Conservation (phyloP, 1,140 invertebrate genomes). For the Drosophila pallidifrons region DNA sequence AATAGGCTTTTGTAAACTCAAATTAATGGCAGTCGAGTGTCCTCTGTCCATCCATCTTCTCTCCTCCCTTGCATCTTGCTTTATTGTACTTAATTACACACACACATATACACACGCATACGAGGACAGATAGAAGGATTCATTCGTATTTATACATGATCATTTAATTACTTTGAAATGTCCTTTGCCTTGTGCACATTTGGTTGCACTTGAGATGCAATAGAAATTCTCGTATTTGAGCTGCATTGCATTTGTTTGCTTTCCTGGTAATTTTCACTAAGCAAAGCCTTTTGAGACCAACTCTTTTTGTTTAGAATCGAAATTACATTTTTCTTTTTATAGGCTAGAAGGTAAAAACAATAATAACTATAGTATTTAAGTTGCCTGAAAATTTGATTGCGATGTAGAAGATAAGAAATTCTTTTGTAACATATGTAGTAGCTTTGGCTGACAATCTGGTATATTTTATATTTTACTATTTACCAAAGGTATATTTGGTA, state of each 20-base stretch:
- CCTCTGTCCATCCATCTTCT: constrained; percentile 15
- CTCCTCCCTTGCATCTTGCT: constrained; percentile 4
- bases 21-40: constrained; percentile 66
- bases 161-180: constrained; percentile 68
- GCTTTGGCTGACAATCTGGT: too few relatives aligned
- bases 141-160: constrained; percentile 53
- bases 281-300: neutral
- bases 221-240: constrained; percentile 20
- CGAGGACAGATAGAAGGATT: constrained; percentile 3
- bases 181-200: constrained; percentile 43
- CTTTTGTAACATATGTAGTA: too few relatives aligned
- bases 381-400: too few relatives aligned
- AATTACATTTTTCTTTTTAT: too few relatives aligned
- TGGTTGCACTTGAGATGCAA: constrained; percentile 12
- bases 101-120: constrained; percentile 35
- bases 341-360: too few relatives aligned
- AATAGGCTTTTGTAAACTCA: constrained; percentile 77
- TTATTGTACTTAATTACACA: constrained; percentile 61
- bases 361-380: too few relatives aligned
- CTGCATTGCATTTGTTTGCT: constrained; percentile 27
- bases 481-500: too few relatives aligned
- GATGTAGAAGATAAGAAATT: too few relatives aligned
- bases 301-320: neutral
- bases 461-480: too few relatives aligned
- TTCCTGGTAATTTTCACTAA: neutral